phyloP scores from a whole-genome alignment of 2,888 invertebrate species.

The Cephonodes hylas region DNA sequence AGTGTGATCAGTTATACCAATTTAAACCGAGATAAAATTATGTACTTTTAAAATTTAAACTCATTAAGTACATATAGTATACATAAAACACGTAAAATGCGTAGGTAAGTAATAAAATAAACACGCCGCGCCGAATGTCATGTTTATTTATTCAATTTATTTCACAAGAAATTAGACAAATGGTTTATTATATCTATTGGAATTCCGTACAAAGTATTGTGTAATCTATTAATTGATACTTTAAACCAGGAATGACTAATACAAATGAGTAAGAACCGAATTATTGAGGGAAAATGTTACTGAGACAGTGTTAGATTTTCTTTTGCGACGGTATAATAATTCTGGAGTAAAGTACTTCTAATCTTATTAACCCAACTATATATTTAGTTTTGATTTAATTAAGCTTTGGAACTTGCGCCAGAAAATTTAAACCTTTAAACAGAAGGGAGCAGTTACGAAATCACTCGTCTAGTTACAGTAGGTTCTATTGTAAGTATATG shows the following conservation, averaged over 20 bases:
- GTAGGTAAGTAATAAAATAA: neutral
- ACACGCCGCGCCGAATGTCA: neutral
- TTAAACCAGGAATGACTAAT: neutral
- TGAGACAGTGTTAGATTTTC: too few species aligned
- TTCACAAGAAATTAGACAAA: slow-evolving; percentile 4
- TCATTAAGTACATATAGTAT: neutral
- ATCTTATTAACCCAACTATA: too few species aligned
- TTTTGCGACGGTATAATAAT: too few species aligned
- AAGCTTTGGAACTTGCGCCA: too few species aligned
- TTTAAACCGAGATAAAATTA: neutral
- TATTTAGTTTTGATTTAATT: too few species aligned
- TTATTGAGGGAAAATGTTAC: too few species aligned
- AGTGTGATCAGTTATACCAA: too few species aligned
- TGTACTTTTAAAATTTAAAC: neutral
- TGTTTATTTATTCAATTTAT: slow-evolving; percentile 2
- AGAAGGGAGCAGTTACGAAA: too few species aligned
- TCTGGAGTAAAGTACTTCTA: too few species aligned
- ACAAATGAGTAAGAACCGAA: neutral
- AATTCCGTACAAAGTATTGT: neutral
- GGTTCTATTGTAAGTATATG: too few species aligned
- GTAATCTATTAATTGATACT: slow-evolving; percentile 5
- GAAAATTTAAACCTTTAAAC: too few species aligned
- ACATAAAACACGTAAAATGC: neutral
- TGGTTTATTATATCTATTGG: slow-evolving; percentile 1
- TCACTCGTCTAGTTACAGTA: too few species aligned